Base-by-base conservation (phyloP, 1,140 invertebrate species). In the Dryas iulia region DNA sequence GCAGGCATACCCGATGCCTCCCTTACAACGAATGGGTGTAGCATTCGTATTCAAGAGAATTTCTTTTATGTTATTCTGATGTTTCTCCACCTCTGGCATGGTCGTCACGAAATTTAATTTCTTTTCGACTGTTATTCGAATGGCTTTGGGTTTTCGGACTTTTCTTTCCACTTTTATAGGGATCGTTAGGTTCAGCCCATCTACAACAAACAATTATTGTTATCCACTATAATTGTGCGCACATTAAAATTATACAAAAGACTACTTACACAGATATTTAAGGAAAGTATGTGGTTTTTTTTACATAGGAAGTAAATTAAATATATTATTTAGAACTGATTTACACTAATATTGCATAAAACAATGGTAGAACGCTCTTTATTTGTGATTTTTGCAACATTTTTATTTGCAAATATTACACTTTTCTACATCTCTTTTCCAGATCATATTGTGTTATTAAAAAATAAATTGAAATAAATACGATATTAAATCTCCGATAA, bases 11-110 rank as follows among this genome's bases (percentile, higher is more conserved):
- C 82, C 79, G 1, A 73, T 66, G 4, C 73, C 79, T 1, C 69
- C 66, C n/a, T 73, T 65, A 30, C 73, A 67, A 21, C 69, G 39
- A 10, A 88, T 81, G 0, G 80, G 79, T 0, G 86, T 86, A 0
- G 86, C 84, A 39, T 86, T 87, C 0, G 81, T 76, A 59, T 71
- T 79, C 1, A 69, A 59, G 11, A 87, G 35, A 47, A 87, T 78
- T 30, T 79, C 77, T 58, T 71, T 78, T 6, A 87, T 71, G 64
- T 82, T 87, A 21, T 59, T 53, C 18, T 71, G 67, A 56, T 83
- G 80, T 68, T 78, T 79, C 4, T 76, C 70, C 3, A 73, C 62
- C 47, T 80, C 81, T 53, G 59, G 62, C 59, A 54, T 60, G 47
- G 31, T 59, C 58, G 21, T 33, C 35, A 47, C 21, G 33, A 5